A percentile compares a stretch with the other conserved stretches of the same genome.
Conservation (phyloP, 2,888 invertebrate species). For the Cryptocheilus praepositus region DNA sequence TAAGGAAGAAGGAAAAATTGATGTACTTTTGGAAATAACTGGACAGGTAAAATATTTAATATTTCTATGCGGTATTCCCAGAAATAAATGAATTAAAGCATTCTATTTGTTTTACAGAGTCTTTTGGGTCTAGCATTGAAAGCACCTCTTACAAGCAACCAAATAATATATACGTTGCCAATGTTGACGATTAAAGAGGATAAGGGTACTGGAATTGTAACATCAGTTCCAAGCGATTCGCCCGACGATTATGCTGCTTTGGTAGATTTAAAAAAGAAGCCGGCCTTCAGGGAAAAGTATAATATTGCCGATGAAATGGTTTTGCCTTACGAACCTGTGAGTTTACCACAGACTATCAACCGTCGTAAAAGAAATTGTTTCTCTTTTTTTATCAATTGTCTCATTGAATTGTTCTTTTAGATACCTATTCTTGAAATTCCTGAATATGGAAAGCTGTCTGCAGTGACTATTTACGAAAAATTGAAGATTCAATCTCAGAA, state of each 20-base stretch:
- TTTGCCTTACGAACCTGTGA: constrained; percentile 80
- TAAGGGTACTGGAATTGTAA: constrained; percentile 98
- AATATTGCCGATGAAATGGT: constrained; percentile 90
- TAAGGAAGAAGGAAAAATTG: constrained; percentile 85
- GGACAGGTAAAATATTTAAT: constrained; percentile 78
- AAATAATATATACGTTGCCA: constrained; percentile 93
- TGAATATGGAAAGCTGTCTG: constrained; percentile 90
- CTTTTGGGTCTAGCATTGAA: constrained; percentile 89
- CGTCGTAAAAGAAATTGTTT: not conserved
- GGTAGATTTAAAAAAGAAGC: constrained; percentile 95
- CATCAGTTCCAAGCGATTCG: constrained; percentile 98
- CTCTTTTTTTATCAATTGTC: constrained; percentile 11
- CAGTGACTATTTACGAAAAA: constrained; percentile 88
- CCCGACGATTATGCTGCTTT: constrained; percentile 99
- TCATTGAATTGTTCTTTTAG: constrained; percentile 70
- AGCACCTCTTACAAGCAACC: constrained; percentile 90
- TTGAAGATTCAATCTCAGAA: constrained; percentile 99
- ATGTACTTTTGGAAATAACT: constrained; percentile 81
- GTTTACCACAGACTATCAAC: constrained; percentile 44
- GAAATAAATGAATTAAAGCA: not conserved
- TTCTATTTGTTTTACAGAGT: constrained; percentile 74
- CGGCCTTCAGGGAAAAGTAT: constrained; percentile 94
- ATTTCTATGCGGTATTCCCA: not conserved
- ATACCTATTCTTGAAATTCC: constrained; percentile 95
- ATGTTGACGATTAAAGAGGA: constrained; percentile 99